Conservation (phyloP, 2,113 vertebrate genomes). For the Ramphastos sulfuratus region DNA sequence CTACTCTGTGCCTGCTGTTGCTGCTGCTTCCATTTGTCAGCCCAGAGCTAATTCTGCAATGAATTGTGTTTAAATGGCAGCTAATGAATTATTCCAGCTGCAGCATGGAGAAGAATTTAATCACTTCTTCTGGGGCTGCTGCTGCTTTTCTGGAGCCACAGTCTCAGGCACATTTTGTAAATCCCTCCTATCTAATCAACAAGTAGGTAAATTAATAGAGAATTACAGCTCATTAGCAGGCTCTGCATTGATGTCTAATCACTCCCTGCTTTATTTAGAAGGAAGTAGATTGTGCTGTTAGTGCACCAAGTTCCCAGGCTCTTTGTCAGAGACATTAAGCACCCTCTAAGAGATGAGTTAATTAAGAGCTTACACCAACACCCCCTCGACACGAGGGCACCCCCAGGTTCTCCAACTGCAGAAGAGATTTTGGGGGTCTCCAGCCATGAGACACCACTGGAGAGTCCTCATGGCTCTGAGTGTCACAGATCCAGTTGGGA, state of each 20-base stretch:
- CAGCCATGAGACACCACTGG: too few species aligned
- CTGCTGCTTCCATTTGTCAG: not conserved
- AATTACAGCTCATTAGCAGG: slow-evolving; percentile 46
- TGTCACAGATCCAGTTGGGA: too few species aligned
- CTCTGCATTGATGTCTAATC: slow-evolving; percentile 17
- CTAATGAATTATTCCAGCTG: slow-evolving; percentile 66
- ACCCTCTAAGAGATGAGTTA: slow-evolving; percentile 23
- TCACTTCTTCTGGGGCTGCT: not conserved
- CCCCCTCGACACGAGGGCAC: not conserved
- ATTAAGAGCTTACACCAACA: slow-evolving; percentile 47
- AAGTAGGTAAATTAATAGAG: slow-evolving; percentile 38
- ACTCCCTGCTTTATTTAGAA: slow-evolving; percentile 20
- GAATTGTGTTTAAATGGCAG: slow-evolving; percentile 55
- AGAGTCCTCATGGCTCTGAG: too few species aligned
- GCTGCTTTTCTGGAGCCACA: slow-evolving; percentile 46
- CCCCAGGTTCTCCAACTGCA: too few species aligned
- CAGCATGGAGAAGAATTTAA: slow-evolving; percentile 39
- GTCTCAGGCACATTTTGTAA: not conserved
- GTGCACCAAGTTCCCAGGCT: slow-evolving; percentile 12
- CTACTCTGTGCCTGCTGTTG: not conserved
- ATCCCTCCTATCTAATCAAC: slow-evolving; percentile 40
- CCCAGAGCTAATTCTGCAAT: not conserved
- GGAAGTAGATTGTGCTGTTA: slow-evolving; percentile 52
- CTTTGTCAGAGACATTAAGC: slow-evolving; percentile 22
- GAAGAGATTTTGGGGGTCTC: too few species aligned